Evolutionary conservation across 1,140 invertebrate genomes (phyloP).

Genomic region (Apis dorsata): DNA sequence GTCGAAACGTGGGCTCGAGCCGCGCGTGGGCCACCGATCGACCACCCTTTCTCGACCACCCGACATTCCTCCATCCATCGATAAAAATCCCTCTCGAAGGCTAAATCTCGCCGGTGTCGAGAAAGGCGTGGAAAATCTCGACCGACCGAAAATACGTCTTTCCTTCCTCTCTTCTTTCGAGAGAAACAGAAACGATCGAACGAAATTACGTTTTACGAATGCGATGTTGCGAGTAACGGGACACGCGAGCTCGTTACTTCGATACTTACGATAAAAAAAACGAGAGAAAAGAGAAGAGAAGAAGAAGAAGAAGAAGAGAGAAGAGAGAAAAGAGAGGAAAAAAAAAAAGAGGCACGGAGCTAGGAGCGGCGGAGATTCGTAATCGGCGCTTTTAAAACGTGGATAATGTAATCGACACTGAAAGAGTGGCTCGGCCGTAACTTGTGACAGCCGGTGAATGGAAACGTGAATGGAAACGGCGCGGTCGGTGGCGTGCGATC

Average conservation of each 20-base stretch:
- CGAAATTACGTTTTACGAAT: no score
- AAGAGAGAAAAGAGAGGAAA: neutral
- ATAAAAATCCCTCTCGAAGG: conserved; percentile 56
- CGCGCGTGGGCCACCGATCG: conserved; percentile 34
- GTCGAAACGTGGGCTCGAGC: conserved; percentile 37
- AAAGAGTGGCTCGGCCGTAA: conserved; percentile 61
- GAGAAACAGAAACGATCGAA: no score
- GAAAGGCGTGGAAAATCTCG: conserved; percentile 36
- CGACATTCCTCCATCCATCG: conserved; percentile 56
- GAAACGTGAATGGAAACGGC: conserved; percentile 69
- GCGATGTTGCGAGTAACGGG: neutral
- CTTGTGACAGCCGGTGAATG: conserved; percentile 66
- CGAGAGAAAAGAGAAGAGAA: no score
- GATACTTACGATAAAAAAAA: neutral
- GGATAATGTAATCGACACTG: conserved; percentile 63
- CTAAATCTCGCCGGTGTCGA: conserved; percentile 42
- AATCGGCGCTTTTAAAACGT: conserved; percentile 42
- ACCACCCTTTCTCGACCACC: conserved; percentile 47
- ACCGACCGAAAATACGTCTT: conserved; percentile 10
- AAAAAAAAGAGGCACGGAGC: neutral
- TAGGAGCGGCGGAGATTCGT: conserved; percentile 40
- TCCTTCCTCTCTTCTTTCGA: no score
- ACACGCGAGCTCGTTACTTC: neutral
- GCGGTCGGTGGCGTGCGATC: conserved; percentile 56
- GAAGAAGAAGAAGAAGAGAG: no score